Evolutionary conservation across 92 coral and sea anemone species (phyloP).

Genomic region (Meandrina meandrites): DNA sequence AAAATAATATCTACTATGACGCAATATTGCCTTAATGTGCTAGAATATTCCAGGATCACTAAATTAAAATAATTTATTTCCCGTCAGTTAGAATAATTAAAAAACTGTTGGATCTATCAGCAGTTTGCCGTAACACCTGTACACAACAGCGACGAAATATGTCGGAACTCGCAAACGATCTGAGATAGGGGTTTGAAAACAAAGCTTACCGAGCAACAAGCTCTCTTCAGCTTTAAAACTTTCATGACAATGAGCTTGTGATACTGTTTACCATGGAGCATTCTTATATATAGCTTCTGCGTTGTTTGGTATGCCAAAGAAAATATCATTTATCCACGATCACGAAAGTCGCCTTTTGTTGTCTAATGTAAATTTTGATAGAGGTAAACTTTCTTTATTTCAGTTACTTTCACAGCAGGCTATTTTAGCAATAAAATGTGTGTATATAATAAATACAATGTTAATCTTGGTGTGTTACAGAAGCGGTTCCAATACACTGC

Average conservation of each 20-base stretch:
- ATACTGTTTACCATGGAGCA: background rate
- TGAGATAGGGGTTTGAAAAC: background rate
- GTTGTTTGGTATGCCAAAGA: background rate
- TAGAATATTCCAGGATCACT: background rate
- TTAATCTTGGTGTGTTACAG: background rate
- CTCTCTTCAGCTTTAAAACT: background rate
- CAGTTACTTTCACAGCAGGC: background rate
- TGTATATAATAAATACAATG: background rate
- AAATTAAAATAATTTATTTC: background rate
- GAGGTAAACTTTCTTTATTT: background rate
- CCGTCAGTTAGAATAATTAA: background rate
- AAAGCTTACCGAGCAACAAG: background rate
- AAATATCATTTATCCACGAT: background rate
- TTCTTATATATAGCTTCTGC: background rate
- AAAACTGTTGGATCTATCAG: background rate
- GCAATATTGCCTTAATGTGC: background rate
- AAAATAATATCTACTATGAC: background rate
- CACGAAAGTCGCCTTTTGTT: background rate
- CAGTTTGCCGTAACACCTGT: background rate
- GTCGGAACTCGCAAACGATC: background rate
- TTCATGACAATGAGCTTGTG: background rate
- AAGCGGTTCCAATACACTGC: background rate
- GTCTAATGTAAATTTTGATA: background rate
- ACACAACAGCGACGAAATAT: background rate
- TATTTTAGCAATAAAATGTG: background rate